These are phyloP conservation scores for Melanchra persicariae DNA, from an alignment of 2,888 invertebrate species.

Conservation along the genomic window DNA sequence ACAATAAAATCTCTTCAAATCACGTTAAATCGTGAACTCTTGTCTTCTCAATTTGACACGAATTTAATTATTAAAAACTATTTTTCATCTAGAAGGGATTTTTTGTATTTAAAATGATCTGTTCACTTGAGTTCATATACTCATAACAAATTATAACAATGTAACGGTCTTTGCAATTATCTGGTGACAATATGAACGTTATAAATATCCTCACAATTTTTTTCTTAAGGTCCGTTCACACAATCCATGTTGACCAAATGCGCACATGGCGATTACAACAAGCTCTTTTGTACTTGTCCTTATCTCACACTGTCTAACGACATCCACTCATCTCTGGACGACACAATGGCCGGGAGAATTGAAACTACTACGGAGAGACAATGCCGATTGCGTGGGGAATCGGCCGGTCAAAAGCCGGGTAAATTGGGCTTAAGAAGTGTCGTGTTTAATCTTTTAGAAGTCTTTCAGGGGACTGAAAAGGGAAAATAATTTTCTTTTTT, in stretches of 20 bases:
- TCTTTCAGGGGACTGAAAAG: conserved; percentile 9
- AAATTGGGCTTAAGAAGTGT: conserved; percentile 59
- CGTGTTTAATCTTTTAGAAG: conserved; percentile 42
- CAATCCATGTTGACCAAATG: conserved; percentile 67
- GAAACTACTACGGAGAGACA: conserved; percentile 87
- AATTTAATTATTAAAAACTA: no score
- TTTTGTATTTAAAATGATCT: no score
- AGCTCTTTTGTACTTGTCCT: conserved; percentile 85
- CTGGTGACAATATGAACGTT: not conserved
- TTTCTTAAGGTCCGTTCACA: conserved; percentile 21
- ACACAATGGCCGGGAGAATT: conserved; percentile 88
- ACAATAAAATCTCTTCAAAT: no score
- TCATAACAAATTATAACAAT: no score
- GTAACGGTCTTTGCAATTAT: no score
- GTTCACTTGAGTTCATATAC: no score
- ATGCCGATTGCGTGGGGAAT: conserved; percentile 80
- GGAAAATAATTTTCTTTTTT: conserved; percentile 19
- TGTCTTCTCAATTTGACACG: no score
- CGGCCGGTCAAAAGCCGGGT: conserved; percentile 77
- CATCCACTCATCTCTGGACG: conserved; percentile 86
- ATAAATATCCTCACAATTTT: conserved; percentile 6
- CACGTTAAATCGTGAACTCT: no score
- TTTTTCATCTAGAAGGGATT: no score
- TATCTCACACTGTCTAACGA: conserved; percentile 88
- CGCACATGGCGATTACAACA: conserved; percentile 83